phyloP scores from a whole-genome alignment of 2,113 vertebrate species.

The Dicaeum eximium region DNA sequence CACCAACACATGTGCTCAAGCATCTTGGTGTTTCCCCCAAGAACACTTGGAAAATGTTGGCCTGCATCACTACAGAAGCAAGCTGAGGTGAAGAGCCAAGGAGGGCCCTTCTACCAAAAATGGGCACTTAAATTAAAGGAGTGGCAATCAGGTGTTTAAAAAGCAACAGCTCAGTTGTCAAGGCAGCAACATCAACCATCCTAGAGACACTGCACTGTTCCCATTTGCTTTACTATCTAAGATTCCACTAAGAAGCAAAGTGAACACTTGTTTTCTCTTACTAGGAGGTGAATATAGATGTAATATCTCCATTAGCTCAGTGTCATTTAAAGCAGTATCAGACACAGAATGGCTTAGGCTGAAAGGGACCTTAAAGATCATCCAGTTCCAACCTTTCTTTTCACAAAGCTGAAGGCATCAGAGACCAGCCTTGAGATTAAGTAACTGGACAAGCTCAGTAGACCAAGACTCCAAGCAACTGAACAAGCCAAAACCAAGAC shows the following conservation, averaged over 20 bases:
- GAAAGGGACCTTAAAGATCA: background rate
- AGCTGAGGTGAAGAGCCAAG: background rate
- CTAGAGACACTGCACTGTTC: background rate
- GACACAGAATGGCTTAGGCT: background rate
- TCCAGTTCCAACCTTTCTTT: background rate
- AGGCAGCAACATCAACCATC: background rate
- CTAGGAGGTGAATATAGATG: background rate
- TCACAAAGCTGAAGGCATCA: background rate
- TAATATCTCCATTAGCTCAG: background rate
- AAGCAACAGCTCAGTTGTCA: background rate
- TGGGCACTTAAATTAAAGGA: background rate
- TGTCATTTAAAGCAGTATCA: background rate
- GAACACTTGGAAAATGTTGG: background rate
- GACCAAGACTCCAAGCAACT: background rate
- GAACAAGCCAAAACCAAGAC: background rate
- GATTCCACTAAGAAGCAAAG: background rate
- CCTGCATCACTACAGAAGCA: background rate
- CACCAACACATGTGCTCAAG: fast-evolving
- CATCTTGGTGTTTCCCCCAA: background rate
- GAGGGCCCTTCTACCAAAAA: background rate
- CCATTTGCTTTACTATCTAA: background rate
- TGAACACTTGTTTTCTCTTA: background rate
- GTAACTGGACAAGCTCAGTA: background rate
- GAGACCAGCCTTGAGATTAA: background rate
- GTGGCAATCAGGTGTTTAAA: background rate